A percentile compares a stretch with the other conserved stretches of the same genome.
phyloP scores from a whole-genome alignment of 2,797 vertebrate genomes.

The Anniella stebbinsi region DNA sequence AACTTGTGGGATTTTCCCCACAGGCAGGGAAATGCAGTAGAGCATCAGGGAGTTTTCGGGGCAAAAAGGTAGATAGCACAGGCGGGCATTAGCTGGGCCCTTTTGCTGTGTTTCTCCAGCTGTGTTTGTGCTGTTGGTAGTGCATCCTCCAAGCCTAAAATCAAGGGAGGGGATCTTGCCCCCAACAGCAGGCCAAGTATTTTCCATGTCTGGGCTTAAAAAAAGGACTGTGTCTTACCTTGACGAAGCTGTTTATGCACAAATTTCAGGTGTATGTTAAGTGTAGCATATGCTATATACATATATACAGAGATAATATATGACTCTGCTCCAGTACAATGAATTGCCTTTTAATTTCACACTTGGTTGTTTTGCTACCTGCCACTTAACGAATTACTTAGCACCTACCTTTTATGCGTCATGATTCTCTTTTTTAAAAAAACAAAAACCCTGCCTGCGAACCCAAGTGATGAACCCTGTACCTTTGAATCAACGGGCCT shows the following conservation, averaged over 20 bases:
- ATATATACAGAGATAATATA: slow-evolving; percentile 2
- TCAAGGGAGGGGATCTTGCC: background rate
- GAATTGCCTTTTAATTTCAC: background rate
- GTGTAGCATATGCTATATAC: background rate
- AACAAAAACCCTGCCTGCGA: background rate
- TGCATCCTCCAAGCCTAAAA: background rate
- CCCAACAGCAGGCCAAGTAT: background rate
- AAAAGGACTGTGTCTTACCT: slow-evolving; percentile 28
- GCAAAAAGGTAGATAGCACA: too few species aligned
- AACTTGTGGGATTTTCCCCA: background rate
- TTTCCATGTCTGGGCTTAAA: background rate
- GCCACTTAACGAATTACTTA: background rate
- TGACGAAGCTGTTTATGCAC: slow-evolving; percentile 21
- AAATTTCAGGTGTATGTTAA: slow-evolving; percentile 24
- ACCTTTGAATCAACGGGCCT: background rate
- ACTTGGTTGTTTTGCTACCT: too few species aligned
- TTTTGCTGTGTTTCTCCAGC: background rate
- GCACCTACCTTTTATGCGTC: background rate
- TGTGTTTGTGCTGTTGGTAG: background rate
- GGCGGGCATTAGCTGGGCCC: too few species aligned
- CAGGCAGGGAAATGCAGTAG: background rate
- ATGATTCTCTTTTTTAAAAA: background rate
- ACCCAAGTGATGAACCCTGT: background rate
- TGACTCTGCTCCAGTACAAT: background rate
- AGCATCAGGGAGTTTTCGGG: too few species aligned